phyloP scores from a whole-genome alignment of 2,888 invertebrate species.

The Cerceris ruficornis region DNA sequence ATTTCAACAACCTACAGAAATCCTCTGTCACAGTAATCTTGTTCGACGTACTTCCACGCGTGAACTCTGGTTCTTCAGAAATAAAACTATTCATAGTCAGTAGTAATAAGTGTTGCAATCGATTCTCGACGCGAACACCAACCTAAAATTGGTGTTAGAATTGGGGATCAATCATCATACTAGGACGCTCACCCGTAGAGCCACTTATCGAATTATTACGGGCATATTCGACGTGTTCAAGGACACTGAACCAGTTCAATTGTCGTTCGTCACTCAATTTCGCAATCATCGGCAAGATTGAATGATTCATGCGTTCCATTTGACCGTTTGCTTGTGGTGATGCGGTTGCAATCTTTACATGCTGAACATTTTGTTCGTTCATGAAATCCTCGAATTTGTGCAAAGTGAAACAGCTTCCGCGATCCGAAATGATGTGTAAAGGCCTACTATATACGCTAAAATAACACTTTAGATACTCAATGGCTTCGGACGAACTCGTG shows the following conservation, averaged over 20 bases:
- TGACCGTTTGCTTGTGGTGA: conserved; percentile 73
- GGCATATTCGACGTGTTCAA: conserved; percentile 53
- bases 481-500: conserved; percentile 40
- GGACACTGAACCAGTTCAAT: conserved; percentile 45
- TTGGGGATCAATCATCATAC: too few relatives aligned
- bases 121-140: too few relatives aligned
- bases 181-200: conserved; percentile 67
- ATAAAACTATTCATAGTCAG: too few relatives aligned
- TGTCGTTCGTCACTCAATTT: conserved; percentile 20
- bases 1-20: too few relatives aligned
- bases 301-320: conserved; percentile 59
- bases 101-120: too few relatives aligned
- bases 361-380: conserved; percentile 46
- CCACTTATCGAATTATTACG: conserved; percentile 51
- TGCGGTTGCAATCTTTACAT: conserved; percentile 66
- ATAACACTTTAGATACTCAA: conserved; percentile 52
- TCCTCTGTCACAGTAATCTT: too few relatives aligned
- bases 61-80: too few relatives aligned
- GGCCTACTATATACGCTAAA: conserved; percentile 61
- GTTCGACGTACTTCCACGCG: too few relatives aligned
- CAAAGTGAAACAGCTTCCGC: conserved; percentile 70
- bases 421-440: conserved; percentile 59
- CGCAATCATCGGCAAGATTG: conserved; percentile 25
- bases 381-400: conserved; percentile 64
- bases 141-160: too few relatives aligned